Base-by-base conservation (phyloP, 1,140 invertebrate species). In the Zeugodacus cucurbitae region DNA sequence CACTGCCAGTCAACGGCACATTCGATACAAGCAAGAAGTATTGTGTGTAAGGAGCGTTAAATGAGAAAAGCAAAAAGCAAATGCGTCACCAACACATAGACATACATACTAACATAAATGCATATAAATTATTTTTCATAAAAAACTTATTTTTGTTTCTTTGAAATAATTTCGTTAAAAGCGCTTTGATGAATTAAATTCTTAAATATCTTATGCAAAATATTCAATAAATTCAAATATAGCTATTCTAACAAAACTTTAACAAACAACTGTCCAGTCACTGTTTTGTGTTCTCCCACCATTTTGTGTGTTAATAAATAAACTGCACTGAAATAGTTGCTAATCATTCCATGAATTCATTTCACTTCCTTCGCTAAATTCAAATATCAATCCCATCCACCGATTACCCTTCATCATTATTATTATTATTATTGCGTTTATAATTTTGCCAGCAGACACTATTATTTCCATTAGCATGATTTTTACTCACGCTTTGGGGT, bases 401-500 rank as follows among this genome's bases (percentile, higher is more conserved):
- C 26, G 44, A 48, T 29, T 44, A 26, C 41, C 41, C 41, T 48
- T n/a, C 74, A 29, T n/a, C n/a, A n/a, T n/a, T n/a, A n/a, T 70
- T 70, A 70, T 82, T 37, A 82, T 82, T 37, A 37, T 37, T 44
- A 54, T 54, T 82, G 41, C 41, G 41, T 48, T 82, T 82, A 82
- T 82, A 82, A 82, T 48, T 82, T 82, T 82, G 41, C 74, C 74
- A 82, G 74, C 41, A 92, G 91, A 92, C 91, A 91, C 89, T 92
- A 92, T 92, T 92, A 91, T 92, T 92, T 92, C 91, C 91, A 88
- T 91, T 88, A 90, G 90, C 91, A 92, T 92, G 91, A 91, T 91
- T 92, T 92, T 92, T 91, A n/a, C 20, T 82, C 41, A 82, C 41
- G 22, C 90, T 92, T 91, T 54, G 14, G 34, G 59, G n/a, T 8